A percentile compares a stretch with the other conserved stretches of the same genome.
phyloP scores from a whole-genome alignment of 2,113 vertebrate genomes.

The Scytalopus superciliaris region DNA sequence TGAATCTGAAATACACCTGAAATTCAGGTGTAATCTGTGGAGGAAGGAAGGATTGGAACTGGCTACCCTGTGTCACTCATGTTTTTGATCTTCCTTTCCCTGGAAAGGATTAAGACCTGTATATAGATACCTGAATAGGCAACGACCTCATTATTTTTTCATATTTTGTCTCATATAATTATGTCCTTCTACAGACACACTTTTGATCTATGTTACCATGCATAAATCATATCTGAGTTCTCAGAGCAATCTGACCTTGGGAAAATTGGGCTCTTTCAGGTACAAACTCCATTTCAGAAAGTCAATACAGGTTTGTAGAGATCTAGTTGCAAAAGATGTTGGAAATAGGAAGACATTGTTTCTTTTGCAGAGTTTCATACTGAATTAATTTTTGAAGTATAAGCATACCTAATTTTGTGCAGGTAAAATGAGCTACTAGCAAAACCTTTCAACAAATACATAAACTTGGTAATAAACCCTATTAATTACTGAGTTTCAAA shows the following conservation, averaged over 20 bases:
- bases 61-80: neutral
- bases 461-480: neutral
- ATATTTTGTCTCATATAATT: constrained; percentile 48
- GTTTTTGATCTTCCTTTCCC: neutral
- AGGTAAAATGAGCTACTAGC: neutral
- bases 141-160: neutral
- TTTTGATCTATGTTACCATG: constrained; percentile 51
- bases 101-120: neutral
- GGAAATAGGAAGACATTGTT: neutral
- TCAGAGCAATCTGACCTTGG: constrained; percentile 27
- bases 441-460: neutral
- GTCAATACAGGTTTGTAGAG: neutral
- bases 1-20: neutral
- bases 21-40: no score
- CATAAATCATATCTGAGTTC: constrained; percentile 46
- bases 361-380: neutral
- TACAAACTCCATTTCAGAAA: constrained; percentile 1
- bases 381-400: neutral
- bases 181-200: neutral
- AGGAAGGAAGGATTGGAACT: no score
- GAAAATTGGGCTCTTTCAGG: constrained; percentile 15
- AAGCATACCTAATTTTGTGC: neutral
- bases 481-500: neutral
- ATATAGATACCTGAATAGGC: neutral
- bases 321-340: neutral